Conservation (phyloP, 2,113 vertebrate genomes). For the Chitala chitala region DNA sequence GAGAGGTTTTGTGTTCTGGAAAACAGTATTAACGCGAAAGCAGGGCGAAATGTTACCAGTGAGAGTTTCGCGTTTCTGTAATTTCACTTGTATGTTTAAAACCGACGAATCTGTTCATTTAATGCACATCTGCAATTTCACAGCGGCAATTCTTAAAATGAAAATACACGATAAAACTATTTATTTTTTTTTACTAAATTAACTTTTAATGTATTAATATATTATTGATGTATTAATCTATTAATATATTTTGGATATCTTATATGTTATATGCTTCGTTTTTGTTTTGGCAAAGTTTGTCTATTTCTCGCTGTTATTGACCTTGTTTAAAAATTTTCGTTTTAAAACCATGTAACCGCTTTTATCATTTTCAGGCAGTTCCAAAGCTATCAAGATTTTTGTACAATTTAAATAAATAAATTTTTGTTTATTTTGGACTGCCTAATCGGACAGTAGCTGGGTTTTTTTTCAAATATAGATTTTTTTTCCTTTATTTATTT, state of each 20-base stretch:
- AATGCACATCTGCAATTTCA: slow-evolving; percentile 4
- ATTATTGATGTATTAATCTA: no score
- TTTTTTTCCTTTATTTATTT: slow-evolving; percentile 18
- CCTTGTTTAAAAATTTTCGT: no score
- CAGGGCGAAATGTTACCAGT: slow-evolving; percentile 43
- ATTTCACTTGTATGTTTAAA: slow-evolving; percentile 9
- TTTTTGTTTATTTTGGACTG: background rate
- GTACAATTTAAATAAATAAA: no score
- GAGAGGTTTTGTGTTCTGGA: slow-evolving; percentile 99
- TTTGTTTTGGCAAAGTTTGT: no score
- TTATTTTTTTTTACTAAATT: no score
- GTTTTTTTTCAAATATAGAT: slow-evolving; percentile 6
- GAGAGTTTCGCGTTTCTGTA: slow-evolving; percentile 2
- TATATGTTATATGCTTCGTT: no score
- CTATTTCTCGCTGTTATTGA: no score
- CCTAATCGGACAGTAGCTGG: slow-evolving; percentile 1
- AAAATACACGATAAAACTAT: background rate
- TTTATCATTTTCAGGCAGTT: no score
- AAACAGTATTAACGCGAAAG: slow-evolving; percentile 72
- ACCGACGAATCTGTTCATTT: background rate
- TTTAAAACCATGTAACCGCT: no score
- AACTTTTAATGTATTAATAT: no score
- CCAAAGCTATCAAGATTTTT: no score
- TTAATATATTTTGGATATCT: no score
- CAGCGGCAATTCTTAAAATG: background rate